phyloP scores from a whole-genome alignment of 2,888 invertebrate genomes.

The Heteromyza rotundicornis region DNA sequence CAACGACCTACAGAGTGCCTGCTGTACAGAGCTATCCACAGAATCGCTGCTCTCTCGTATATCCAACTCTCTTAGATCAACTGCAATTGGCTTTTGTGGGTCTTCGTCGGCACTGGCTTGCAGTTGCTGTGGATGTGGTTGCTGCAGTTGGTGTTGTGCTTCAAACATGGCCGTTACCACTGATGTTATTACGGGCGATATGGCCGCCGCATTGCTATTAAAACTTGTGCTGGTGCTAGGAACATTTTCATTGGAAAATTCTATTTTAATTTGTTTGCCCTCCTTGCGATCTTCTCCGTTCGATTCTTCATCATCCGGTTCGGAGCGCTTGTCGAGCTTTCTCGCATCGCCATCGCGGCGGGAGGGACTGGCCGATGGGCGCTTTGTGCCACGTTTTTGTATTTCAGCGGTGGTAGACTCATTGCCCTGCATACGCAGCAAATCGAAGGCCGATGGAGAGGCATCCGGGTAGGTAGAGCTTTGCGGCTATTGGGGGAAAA shows the following conservation, averaged over 20 bases:
- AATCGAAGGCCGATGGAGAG: conserved; percentile 21
- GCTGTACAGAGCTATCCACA: too few species aligned
- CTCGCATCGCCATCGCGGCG: conserved; percentile 31
- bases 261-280: conserved; percentile 46
- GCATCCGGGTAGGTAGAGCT: neutral
- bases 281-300: conserved; percentile 36
- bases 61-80: too few species aligned
- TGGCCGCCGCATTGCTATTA: neutral
- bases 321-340: conserved; percentile 16
- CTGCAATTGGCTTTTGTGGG: too few species aligned
- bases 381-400: conserved; percentile 47
- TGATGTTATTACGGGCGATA: too few species aligned
- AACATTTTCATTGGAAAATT: conserved; percentile 34
- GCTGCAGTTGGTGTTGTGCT: neutral
- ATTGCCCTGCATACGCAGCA: conserved; percentile 22
- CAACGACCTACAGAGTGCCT: too few species aligned
- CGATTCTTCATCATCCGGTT: conserved; percentile 31
- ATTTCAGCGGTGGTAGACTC: neutral
- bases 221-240: conserved; percentile 31
- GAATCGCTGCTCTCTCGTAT: too few species aligned
- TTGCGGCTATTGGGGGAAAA: too few species aligned
- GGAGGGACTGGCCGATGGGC: conserved; percentile 46
- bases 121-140: neutral
- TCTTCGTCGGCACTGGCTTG: too few species aligned
- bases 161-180: neutral